Evolutionary conservation across 2,797 vertebrate genomes (phyloP), one percentile per base, ranked within the genome.

Genomic region (Ceryle rudis): DNA sequence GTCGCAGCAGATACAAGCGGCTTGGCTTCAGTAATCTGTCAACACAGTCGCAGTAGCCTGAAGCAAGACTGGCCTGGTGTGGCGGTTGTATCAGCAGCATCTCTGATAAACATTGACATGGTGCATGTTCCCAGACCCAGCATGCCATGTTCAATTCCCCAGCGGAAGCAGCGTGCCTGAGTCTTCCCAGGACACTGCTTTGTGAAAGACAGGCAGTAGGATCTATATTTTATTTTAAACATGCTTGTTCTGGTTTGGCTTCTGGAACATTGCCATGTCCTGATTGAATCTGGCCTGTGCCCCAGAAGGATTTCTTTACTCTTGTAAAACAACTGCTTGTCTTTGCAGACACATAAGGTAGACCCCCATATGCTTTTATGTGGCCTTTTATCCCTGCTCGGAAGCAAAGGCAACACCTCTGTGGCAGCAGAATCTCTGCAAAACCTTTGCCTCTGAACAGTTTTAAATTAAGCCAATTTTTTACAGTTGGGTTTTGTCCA

Each of bases 201-300:
- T 86, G 69, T 17, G 80, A 75, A 62, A 88, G 57, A 65, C 12
- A 58, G 47, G 26, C 84, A 72, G 29, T 81, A 58, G 13, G 54
- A 66, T 86, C 70, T 89, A 13, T 86, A 55, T 84, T 93, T 86
- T 65, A 46, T 91, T 97, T 95, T 58, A 84, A 88, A 92, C 8
- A 7, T 41, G 31, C 55, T 75, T 87, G 58, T 72, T 94, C 54
- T 93, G 70, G 10, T 94, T 94, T 86, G 82, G 46, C 60, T 94
- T 72, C 79, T 91, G 91, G 93, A 89, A 54, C 15, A 11, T 28
- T 87, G 81, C 79, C 61, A 46, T 74, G 65, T 52, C 71, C 64
- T 89, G 65, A 93, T 1, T 89, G 35, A 67, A 46, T 85, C 58
- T 88, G 72, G 65, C 69, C 83, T 81, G 28, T 94, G 73, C 61